Percentiles rank a stretch among this genome's conserved stretches.
Conservation (phyloP, 1,140 invertebrate genomes). For the Magallana ariakensis region DNA sequence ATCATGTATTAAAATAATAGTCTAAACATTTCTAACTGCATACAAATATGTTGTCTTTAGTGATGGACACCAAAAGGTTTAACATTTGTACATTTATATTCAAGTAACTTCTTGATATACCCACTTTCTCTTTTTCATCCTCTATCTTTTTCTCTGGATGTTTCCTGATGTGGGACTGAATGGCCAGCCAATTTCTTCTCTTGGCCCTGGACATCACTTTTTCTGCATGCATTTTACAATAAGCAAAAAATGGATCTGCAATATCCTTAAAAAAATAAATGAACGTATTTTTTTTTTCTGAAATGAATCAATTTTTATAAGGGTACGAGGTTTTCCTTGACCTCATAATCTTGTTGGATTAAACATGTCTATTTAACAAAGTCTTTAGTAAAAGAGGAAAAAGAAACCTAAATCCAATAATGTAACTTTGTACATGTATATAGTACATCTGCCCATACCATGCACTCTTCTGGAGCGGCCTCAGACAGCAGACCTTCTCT, state of each 20-base stretch:
- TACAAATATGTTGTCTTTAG: too few relatives aligned
- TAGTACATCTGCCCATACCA: slow-evolving; percentile 41
- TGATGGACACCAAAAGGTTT: too few relatives aligned
- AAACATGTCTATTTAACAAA: too few relatives aligned
- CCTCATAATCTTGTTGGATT: too few relatives aligned
- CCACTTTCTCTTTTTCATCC: slow-evolving; percentile 78
- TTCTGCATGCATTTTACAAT: slow-evolving; percentile 89
- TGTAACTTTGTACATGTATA: too few relatives aligned
- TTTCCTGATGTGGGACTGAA: slow-evolving; percentile 90
- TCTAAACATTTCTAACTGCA: too few relatives aligned
- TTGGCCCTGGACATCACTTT: slow-evolving; percentile 77
- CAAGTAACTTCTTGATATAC: neutral
- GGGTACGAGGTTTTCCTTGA: neutral
- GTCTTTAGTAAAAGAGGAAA: too few relatives aligned
- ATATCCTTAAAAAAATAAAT: slow-evolving; percentile 84
- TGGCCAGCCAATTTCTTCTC: slow-evolving; percentile 92
- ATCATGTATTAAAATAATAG: too few relatives aligned
- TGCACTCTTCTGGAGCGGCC: slow-evolving; percentile 91
- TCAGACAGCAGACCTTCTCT: slow-evolving; percentile 94
- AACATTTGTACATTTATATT: neutral
- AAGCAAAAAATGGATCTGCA: slow-evolving; percentile 97
- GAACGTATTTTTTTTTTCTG: neutral
- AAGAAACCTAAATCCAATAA: too few relatives aligned
- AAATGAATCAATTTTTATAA: neutral
- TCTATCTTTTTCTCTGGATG: slow-evolving; percentile 80